Base-by-base conservation (phyloP, 2,797 vertebrate species). In the Peromyscus eremicus region DNA sequence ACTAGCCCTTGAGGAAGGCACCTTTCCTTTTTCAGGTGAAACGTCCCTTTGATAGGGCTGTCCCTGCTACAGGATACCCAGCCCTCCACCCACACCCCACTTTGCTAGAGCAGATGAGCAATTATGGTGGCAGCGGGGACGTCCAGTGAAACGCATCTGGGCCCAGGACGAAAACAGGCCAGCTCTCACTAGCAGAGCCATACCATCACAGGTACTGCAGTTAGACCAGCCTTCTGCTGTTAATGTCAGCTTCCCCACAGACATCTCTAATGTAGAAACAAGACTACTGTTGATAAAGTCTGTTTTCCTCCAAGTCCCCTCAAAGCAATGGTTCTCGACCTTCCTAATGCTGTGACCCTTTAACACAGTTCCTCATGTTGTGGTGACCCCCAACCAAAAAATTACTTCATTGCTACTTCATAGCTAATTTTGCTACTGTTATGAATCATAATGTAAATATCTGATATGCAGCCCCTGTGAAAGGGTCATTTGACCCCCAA, bases 11-110 rank as follows among this genome's bases (percentile, higher is more conserved):
- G 49, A 81, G 77, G 75, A 96, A 92, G 43, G 34, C 75, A 76
- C 62, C 37, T 89, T 29, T 90, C 27, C 37, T 70, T 91, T 92
- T 92, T 76, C 34, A 92, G 40, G 84, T 89, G 86, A 95, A 94
- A 64, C 62, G 25, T 64, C 93, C 71, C 73, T 52, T 55, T 85
- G 55, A 80, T 25, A 92, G 52, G 25, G 43, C 29, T 5, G 2
- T 77, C 73, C 68, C 37, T 79, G 57, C 19, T 75, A 1, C 68
- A 66, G 10, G 64, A 37, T 71, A 16, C 23, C 21, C 25, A 37
- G 37, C 14, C 46, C 29, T 14, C 2, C 25, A 21, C 27, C 14
- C 16, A n/a, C 25, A 68, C 9, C 55, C 32, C 8, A 17, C 17
- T 68, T 66, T 43, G 9, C 23, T 76, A 89, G 46, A 82, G 37